A percentile compares a stretch with the other conserved stretches of the same genome.
Conservation (phyloP, 2,797 vertebrate genomes). For the Microctenopoma stevenorrisi region DNA sequence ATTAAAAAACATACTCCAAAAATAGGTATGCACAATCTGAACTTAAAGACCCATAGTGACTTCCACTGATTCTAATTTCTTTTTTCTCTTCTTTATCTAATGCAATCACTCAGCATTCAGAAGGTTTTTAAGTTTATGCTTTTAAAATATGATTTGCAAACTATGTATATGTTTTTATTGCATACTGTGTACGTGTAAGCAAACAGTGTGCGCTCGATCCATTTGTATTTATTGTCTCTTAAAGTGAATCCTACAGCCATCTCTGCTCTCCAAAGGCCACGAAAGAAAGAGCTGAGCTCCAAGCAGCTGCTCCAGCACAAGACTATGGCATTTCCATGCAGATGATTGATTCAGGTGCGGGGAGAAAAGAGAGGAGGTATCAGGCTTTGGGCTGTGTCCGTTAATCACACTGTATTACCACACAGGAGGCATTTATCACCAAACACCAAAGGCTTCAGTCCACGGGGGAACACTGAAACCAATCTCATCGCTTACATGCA, state of each 20-base stretch:
- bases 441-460: slow-evolving; percentile 81
- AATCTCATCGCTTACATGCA: slow-evolving; percentile 77
- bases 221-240: slow-evolving; percentile 44
- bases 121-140: neutral
- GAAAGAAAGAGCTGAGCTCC: slow-evolving; percentile 48
- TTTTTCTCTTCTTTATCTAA: neutral
- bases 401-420: slow-evolving; percentile 84
- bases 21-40: slow-evolving; percentile 14
- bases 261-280: slow-evolving; percentile 40
- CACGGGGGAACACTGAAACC: slow-evolving; percentile 78
- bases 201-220: slow-evolving; percentile 17
- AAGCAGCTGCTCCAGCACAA: slow-evolving; percentile 64
- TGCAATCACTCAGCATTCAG: neutral
- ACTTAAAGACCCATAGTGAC: slow-evolving; percentile 1
- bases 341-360: slow-evolving; percentile 83
- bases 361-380: slow-evolving; percentile 70
- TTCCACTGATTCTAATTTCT: neutral
- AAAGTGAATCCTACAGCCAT: slow-evolving; percentile 46
- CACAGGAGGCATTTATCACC: slow-evolving; percentile 84
- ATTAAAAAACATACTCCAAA: slow-evolving; percentile 1
- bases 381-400: slow-evolving; percentile 77
- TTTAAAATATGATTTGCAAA: neutral
- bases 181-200: neutral
- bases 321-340: slow-evolving; percentile 75
- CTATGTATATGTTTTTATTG: neutral